Evolutionary conservation across 30 jellyfish, hydroid and myxozoan species (phyloP).

Genomic region (Clytia hemisphaerica): DNA sequence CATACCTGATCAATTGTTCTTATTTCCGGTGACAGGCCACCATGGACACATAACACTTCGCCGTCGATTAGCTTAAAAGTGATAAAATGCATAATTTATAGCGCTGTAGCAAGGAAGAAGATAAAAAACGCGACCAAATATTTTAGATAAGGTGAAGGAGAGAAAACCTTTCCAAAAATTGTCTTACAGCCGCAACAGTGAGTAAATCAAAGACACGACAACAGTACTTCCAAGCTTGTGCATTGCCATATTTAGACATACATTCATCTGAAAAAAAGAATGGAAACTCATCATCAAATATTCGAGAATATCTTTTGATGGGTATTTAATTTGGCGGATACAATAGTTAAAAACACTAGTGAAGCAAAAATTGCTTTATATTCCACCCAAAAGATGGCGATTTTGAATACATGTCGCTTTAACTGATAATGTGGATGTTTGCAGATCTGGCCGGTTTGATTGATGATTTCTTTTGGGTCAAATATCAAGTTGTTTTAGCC

Average conservation of each 20-base stretch:
- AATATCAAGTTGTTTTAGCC: no score
- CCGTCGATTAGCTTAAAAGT: constrained; percentile 71
- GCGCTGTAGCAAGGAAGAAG: background rate
- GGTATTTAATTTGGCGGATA: background rate
- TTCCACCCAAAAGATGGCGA: no score
- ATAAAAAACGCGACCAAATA: background rate
- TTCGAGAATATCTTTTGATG: no score
- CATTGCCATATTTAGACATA: constrained; percentile 95
- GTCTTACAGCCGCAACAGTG: constrained; percentile 94
- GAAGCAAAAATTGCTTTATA: background rate
- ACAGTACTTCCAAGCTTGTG: constrained; percentile 94
- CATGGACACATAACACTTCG: constrained; percentile 94
- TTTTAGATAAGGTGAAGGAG: background rate
- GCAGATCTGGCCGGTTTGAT: no score
- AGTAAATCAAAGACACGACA: constrained; percentile 87
- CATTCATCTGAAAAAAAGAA: constrained; percentile 72
- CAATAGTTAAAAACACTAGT: background rate
- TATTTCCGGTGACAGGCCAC: constrained; percentile 95
- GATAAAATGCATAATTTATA: background rate
- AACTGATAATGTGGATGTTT: no score
- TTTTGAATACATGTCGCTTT: no score
- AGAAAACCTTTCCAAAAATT: background rate
- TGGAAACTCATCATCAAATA: no score
- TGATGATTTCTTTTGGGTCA: no score
- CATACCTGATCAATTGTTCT: constrained; percentile 82